Base-by-base conservation (phyloP, 2,113 vertebrate genomes). In the Halichoerus grypus region DNA sequence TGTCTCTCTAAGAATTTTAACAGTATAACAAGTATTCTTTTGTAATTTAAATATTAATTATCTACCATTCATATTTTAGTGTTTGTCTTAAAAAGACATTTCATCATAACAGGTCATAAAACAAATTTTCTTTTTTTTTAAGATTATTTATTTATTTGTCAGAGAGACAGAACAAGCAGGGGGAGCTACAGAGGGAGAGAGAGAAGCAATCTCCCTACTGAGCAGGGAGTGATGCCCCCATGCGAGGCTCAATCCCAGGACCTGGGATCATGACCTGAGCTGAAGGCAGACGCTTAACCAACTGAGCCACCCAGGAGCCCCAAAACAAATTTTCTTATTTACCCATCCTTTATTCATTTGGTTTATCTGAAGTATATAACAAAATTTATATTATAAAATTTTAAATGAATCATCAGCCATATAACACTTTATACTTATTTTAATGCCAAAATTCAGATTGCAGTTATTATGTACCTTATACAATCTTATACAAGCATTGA, bases 11-110 rank as follows among this genome's bases (percentile, higher is more conserved):
- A 79, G n/a, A 96, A n/a, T 88, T 91, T 95, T 55, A 28, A 80
- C 89, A 63, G 5, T 18, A 79, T 31, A 87, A 61, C 33, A 26
- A 3, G 0, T 31, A 63, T 7, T 92, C 24, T 8, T 59, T 80
- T 83, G 14, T 89, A 82, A 91, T 21, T 81, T 22, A 95, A 88
- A 67, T 83, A 80, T 63, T 88, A 93, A 86, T 61, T 86, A 91
- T 15, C 8, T 63, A 49, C 16, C 13, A 91, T 4, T 55, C 21
- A 33, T 69, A 11, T 49, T 59, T 74, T 36, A 51, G 9, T 31
- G 91, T 94, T 61, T 51, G 36, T 24, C 33, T 94, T 82, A 76
- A 86, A 88, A 95, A 57, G 26, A 81, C 1, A 72, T 18, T 80
- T 36, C 31, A 14, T 82, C 3, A 86, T 21, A 85, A 36, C 13